Base-by-base conservation (phyloP, 2,888 invertebrate species). In the Lasioglossum zephyrum region DNA sequence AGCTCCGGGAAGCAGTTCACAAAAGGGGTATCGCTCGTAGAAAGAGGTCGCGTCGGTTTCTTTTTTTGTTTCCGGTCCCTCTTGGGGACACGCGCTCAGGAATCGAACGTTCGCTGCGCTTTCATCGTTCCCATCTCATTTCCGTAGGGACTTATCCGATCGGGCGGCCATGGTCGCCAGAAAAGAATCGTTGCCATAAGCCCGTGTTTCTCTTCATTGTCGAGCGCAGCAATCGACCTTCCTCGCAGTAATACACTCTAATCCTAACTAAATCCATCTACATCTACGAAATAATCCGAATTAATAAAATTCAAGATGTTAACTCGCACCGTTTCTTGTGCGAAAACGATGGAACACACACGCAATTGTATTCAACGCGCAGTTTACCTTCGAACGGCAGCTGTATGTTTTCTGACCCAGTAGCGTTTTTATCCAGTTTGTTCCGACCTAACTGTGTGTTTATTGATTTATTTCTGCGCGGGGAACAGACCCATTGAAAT, bases 61-160 rank as follows among this genome's bases (percentile, higher is more conserved):
- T 75, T 53, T 73, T 69, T 75, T 57, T 84, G 77, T 76, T 47
- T 66, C n/a, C 60, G 60, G 16, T 60, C 60, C 60, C 26, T 31
- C 26, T 26, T 16, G 60, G 13, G 16, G 26, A 26, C 60, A 60
- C 60, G 26, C 60, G 60, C 13, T 16, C 26, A 81, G 73, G 74
- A 84, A 86, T 87, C 87, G 88, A 85, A 86, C 88, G 87, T 79
- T 86, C 85, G 83, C 86, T 73, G 39, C 22, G 81, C 85, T 87
- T 89, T 85, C 89, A 81, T 88, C 88, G 86, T 79, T 87, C 84
- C 83, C 86, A 86, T 90, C 87, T 89, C 87, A 89, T 90, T 89
- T 88, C 84, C 88, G 75, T 9, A 78, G 49, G 70, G 84, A 82
- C 89, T 88, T 87, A 88, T 90, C 87, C 86, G 86, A 87, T 90